A percentile compares a stretch with the other conserved stretches of the same genome.
phyloP scores from a whole-genome alignment of 2,113 vertebrate species.

The Hyperopisus bebe region DNA sequence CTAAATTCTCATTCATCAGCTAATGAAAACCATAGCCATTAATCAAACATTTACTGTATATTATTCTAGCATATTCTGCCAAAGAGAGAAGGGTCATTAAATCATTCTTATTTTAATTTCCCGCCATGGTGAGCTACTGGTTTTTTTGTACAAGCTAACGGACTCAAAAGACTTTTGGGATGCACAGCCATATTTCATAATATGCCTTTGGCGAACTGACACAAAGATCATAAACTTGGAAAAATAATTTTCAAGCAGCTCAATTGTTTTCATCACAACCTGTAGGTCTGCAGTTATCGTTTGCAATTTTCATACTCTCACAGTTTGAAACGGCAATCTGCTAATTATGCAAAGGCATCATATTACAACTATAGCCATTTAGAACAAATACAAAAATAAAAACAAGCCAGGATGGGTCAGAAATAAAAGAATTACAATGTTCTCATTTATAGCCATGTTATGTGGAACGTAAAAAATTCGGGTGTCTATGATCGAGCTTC shows the following conservation, averaged over 20 bases:
- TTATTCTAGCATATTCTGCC: neutral
- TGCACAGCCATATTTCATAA: neutral
- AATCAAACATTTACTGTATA: neutral
- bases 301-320: neutral
- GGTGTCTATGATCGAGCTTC: neutral
- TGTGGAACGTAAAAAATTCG: neutral
- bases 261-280: neutral
- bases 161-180: neutral
- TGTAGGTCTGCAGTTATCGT: neutral
- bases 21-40: neutral
- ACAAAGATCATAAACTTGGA: neutral
- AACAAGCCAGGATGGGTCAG: neutral
- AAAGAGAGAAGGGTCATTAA: neutral
- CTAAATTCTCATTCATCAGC: neutral
- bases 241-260: neutral
- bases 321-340: neutral
- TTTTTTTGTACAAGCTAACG: neutral
- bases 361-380: neutral
- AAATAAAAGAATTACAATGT: neutral
- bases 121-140: neutral
- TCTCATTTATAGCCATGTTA: neutral
- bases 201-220: neutral
- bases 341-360: neutral
- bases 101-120: slow-evolving; percentile 7
- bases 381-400: neutral